Percentiles rank a stretch among this genome's conserved stretches.
phyloP scores from a whole-genome alignment of 2,797 vertebrate species.

The Poecilia velifera region DNA sequence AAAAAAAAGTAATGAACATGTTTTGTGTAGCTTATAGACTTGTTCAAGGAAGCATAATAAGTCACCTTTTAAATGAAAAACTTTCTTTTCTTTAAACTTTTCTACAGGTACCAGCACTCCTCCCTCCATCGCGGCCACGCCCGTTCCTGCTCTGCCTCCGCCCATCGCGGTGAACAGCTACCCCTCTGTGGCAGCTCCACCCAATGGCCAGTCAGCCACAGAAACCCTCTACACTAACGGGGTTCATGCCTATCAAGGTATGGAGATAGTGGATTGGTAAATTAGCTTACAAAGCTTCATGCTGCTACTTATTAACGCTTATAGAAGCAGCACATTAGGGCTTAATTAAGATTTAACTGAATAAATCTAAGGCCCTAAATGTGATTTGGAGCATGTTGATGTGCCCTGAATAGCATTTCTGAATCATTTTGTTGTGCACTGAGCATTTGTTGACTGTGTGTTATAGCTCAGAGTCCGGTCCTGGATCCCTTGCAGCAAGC shows the following conservation, averaged over 20 bases:
- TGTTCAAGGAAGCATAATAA: too few relatives aligned
- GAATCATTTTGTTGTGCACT: slow-evolving; percentile 4
- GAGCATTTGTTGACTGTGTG: slow-evolving; percentile 44
- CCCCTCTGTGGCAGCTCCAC: slow-evolving; percentile 85
- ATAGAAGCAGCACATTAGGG: slow-evolving; percentile 1
- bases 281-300: slow-evolving; percentile 16
- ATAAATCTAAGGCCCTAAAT: slow-evolving; percentile 38
- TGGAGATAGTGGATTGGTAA: not conserved
- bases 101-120: slow-evolving; percentile 92
- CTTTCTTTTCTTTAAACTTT: not conserved
- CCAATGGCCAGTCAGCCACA: slow-evolving; percentile 87
- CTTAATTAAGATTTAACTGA: slow-evolving; percentile 40
- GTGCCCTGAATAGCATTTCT: slow-evolving; percentile 43
- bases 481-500: slow-evolving; percentile 93
- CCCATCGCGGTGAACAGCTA: slow-evolving; percentile 90
- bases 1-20: too few relatives aligned
- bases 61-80: not conserved
- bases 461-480: slow-evolving; percentile 91
- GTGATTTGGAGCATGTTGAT: slow-evolving; percentile 50
- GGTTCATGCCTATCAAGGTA: slow-evolving; percentile 93
- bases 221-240: slow-evolving; percentile 92
- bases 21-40: too few relatives aligned
- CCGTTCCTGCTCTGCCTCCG: slow-evolving; percentile 88
- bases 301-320: slow-evolving; percentile 5
- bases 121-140: slow-evolving; percentile 89